Evolutionary conservation across 2,888 invertebrate genomes (phyloP).

Genomic region (Dryadula phaetusa): DNA sequence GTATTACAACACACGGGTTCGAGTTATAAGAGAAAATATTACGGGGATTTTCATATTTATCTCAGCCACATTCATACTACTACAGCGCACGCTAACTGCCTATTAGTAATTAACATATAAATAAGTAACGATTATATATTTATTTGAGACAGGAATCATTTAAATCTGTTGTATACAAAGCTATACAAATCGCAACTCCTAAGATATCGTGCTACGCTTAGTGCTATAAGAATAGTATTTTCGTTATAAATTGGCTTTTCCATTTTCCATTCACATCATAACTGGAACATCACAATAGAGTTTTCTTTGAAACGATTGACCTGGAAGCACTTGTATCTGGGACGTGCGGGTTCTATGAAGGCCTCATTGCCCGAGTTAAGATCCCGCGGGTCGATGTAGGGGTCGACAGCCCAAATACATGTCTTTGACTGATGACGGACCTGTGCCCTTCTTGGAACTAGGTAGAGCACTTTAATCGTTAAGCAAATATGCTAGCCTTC

Average conservation of each 20-base stretch:
- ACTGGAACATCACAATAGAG: constrained; percentile 11
- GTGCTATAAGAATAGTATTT: neutral
- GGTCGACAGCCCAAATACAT: constrained; percentile 29
- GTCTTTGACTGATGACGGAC: constrained; percentile 30
- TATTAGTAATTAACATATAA: too few relatives aligned
- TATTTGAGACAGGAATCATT: too few relatives aligned
- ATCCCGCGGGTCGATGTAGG: neutral
- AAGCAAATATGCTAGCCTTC: neutral
- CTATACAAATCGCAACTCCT: too few relatives aligned
- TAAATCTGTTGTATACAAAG: too few relatives aligned
- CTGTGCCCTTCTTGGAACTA: constrained; percentile 21
- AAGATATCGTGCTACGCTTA: too few relatives aligned
- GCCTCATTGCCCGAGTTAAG: constrained; percentile 8
- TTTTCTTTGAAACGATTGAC: constrained; percentile 25
- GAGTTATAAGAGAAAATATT: neutral
- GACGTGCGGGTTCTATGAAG: constrained; percentile 23
- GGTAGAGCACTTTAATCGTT: constrained; percentile 12
- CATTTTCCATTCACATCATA: constrained; percentile 7
- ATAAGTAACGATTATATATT: too few relatives aligned
- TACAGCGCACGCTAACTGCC: too few relatives aligned
- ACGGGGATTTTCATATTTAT: neutral
- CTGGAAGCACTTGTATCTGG: constrained; percentile 24
- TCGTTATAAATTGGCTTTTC: neutral
- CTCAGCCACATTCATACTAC: too few relatives aligned
- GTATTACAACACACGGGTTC: neutral